A percentile compares a stretch with the other conserved stretches of the same genome.
Conservation (phyloP, 2,888 invertebrate genomes). For the Agriopis marginaria region DNA sequence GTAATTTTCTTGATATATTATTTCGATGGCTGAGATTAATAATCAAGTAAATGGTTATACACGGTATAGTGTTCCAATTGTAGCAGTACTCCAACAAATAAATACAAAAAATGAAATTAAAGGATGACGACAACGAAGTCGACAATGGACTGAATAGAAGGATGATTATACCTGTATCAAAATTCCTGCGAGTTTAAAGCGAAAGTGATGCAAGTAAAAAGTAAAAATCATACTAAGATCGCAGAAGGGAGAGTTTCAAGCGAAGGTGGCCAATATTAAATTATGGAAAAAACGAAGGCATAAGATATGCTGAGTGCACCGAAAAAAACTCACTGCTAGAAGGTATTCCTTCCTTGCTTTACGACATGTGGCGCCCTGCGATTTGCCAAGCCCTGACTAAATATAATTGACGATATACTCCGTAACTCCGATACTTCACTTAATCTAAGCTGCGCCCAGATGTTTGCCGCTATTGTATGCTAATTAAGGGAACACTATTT, state of each 20-base stretch:
- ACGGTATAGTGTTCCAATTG: background rate
- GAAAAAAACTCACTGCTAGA: too few relatives aligned
- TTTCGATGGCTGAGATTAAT: background rate
- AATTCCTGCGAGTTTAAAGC: too few relatives aligned
- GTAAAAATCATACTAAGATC: too few relatives aligned
- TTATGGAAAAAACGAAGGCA: background rate
- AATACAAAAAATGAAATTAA: background rate
- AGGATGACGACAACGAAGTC: too few relatives aligned
- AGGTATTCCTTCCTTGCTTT: background rate
- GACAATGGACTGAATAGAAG: too few relatives aligned
- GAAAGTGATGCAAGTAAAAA: too few relatives aligned
- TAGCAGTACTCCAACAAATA: background rate
- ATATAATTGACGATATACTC: conserved; percentile 28
- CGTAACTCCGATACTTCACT: conserved; percentile 1
- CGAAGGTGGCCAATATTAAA: background rate
- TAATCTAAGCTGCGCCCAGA: conserved; percentile 34
- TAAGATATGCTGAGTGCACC: too few relatives aligned
- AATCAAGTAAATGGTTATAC: background rate
- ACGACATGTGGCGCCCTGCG: background rate
- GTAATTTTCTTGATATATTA: too few relatives aligned
- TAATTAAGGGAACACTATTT: conserved; percentile 33
- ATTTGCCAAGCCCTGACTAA: conserved; percentile 1
- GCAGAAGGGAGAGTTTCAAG: too few relatives aligned
- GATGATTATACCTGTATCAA: too few relatives aligned
- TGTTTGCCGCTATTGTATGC: conserved; percentile 44